A percentile compares a stretch with the other conserved stretches of the same genome.
Evolutionary conservation across 1,140 invertebrate species (phyloP).

Genomic region (Tetraneura akinire): DNA sequence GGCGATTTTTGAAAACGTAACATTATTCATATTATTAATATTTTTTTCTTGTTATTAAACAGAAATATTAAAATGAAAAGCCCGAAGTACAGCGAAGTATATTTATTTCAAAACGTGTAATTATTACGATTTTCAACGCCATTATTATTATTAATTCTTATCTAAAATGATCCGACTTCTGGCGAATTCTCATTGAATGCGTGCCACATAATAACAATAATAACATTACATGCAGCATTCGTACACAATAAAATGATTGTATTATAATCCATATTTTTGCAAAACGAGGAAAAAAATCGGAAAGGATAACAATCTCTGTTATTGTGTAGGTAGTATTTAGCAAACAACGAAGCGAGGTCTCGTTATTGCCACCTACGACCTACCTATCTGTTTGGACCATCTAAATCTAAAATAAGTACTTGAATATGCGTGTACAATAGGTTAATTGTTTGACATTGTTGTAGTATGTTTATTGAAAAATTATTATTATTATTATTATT

Average conservation of each 20-base stretch:
- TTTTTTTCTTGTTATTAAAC: no score
- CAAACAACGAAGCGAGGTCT: not conserved
- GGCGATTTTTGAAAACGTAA: no score
- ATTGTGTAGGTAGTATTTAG: not conserved
- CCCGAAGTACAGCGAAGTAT: no score
- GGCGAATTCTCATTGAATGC: not conserved
- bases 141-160: not conserved
- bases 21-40: no score
- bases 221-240: not conserved
- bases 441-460: conserved; percentile 27
- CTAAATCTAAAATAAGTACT: no score
- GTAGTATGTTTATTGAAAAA: conserved; percentile 53
- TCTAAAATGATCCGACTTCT: not conserved
- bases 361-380: not conserved
- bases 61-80: no score
- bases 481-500: conserved; percentile 53
- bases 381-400: not conserved
- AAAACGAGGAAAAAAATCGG: not conserved
- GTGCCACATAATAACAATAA: no score
- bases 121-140: no score
- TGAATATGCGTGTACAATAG: conserved; percentile 15
- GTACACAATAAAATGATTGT: conserved; percentile 17
- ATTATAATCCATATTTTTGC: conserved; percentile 7
- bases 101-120: no score
- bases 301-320: conserved; percentile 39